Evolutionary conservation across 2,113 vertebrate species (phyloP).

Genomic region (Dendrocopos noguchii): DNA sequence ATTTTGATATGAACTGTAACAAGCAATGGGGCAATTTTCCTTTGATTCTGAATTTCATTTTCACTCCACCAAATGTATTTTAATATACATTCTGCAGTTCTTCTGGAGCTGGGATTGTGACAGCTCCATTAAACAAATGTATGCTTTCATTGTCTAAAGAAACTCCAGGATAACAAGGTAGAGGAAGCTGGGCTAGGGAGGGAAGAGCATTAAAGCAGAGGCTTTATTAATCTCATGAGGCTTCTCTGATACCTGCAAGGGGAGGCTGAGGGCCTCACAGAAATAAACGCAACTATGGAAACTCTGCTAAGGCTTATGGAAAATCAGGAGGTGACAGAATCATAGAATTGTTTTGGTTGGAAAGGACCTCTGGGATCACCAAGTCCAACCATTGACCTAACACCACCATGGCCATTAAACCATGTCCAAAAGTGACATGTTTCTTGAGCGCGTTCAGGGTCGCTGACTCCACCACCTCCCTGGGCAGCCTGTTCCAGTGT

Average conservation of each 20-base stretch:
- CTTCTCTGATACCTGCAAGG: not conserved
- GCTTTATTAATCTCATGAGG: not conserved
- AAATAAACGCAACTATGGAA: not conserved
- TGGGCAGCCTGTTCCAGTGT: too few species aligned
- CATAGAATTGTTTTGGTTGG: too few species aligned
- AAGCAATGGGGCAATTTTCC: constrained; percentile 6
- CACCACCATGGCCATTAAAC: too few species aligned
- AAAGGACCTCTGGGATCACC: too few species aligned
- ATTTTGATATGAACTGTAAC: not conserved
- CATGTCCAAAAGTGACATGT: too few species aligned
- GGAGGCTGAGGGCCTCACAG: not conserved
- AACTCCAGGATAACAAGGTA: not conserved
- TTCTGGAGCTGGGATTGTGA: not conserved
- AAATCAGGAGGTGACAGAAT: not conserved
- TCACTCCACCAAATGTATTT: not conserved
- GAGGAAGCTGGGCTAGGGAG: not conserved
- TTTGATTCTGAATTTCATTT: constrained; percentile 51
- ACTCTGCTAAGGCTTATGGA: too few species aligned
- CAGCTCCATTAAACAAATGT: not conserved
- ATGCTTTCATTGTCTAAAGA: not conserved
- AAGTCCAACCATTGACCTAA: too few species aligned
- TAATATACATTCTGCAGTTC: not conserved
- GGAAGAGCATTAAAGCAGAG: not conserved
- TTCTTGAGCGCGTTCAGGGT: too few species aligned
- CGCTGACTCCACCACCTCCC: too few species aligned